These are phyloP conservation scores for Alligator mississippiensis DNA, from an alignment of 2,113 vertebrate genomes.

Conservation along the genomic window DNA sequence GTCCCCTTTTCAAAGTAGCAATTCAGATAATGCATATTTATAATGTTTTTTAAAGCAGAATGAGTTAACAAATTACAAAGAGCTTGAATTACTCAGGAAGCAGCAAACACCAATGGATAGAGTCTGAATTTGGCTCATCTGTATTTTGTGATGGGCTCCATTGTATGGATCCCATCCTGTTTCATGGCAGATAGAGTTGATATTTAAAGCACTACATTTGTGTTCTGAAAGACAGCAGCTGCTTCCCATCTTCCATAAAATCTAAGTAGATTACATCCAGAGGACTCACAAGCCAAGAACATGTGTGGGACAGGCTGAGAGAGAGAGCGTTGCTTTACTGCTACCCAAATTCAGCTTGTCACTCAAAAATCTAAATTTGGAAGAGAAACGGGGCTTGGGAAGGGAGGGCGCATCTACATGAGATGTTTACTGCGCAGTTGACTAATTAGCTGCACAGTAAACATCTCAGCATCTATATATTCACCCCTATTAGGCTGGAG, in stretches of 20 bases:
- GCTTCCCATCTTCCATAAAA: slow-evolving; percentile 34
- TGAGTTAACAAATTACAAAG: slow-evolving; percentile 51
- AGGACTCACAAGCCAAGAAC: neutral
- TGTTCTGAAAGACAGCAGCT: slow-evolving; percentile 57
- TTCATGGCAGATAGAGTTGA: neutral
- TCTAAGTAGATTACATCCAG: neutral
- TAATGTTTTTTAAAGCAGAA: slow-evolving; percentile 37
- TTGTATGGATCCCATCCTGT: slow-evolving; percentile 38
- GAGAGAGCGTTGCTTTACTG: neutral
- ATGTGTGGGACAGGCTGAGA: neutral
- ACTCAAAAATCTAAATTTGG: neutral
- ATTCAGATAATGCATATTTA: slow-evolving; percentile 67
- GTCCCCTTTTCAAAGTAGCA: slow-evolving; percentile 33
- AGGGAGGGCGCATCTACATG: neutral
- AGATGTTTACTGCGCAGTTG: too few species aligned
- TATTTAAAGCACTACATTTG: slow-evolving; percentile 15
- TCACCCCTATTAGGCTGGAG: too few species aligned
- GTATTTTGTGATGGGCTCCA: slow-evolving; percentile 43
- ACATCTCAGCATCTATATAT: too few species aligned
- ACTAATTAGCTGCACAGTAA: too few species aligned
- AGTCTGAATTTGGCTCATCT: slow-evolving; percentile 49
- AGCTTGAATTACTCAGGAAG: slow-evolving; percentile 47
- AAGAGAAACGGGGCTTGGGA: slow-evolving; percentile 1
- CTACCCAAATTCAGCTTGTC: neutral
- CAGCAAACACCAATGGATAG: slow-evolving; percentile 10